Base-by-base conservation (phyloP, 1,140 invertebrate genomes). In the Drosophila sp. region DNA sequence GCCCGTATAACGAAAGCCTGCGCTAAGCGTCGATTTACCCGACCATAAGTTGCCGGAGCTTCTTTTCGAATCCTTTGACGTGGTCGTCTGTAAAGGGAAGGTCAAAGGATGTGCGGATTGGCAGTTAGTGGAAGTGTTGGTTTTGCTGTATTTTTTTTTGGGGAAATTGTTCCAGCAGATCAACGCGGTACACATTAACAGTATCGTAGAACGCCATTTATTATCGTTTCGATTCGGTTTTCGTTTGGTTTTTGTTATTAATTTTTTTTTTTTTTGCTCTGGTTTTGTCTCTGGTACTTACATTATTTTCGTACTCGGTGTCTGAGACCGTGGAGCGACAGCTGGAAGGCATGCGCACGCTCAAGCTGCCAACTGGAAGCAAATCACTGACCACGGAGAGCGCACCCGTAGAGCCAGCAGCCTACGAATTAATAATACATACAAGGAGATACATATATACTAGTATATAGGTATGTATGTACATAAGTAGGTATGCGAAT, bases 301-400 rank as follows among this genome's bases (percentile, higher is more conserved):
- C 97, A 94, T 96, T 96, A 94, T 96, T 96, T 92, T 96, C 94
- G 91, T 95, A 95, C 94, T 98, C 98, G 90, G 97, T 98, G 93
- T 99, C 98, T 74, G 97, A 98, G 72, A 98, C 96, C 60, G 97
- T 97, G 76, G 97, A 97, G 80, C 97, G 95, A 93, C 96, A 95
- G 55, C 96, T 96, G 60, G 85, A 93, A 91, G 91, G 91, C 85
- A 92, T 80, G 62, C 87, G 91, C 30, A 86, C 75, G 66, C 76
- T 80, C 63, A 91, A 64, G 64, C 86, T 85, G 73, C 86, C 83
- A 57, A 72, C 69, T 58, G 87, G 84, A 11, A 89, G 73, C 11
- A 91, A 75, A 80, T 91, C 91, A 74, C 91, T 92, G 75, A 91
- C 91, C 66, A 91, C 91, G 40, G 91, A 92, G 57, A 92, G 81